Base-by-base conservation (phyloP, 2,888 invertebrate species). In the Sinotaia quadrata region DNA sequence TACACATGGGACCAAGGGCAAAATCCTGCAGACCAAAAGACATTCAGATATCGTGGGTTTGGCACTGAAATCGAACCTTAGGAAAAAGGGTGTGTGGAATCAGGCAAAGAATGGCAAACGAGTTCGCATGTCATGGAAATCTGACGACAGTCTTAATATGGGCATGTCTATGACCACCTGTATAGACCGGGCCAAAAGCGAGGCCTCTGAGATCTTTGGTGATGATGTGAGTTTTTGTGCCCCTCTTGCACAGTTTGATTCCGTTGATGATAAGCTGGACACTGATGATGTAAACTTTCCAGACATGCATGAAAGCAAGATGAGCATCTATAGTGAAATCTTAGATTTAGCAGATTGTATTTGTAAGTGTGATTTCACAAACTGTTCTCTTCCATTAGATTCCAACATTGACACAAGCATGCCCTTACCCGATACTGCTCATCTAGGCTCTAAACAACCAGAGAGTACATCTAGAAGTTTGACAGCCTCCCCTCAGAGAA, bases 91-190 rank as follows among this genome's bases (percentile, higher is more conserved):
- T 12, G 44, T 34, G 10, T n/a, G n/a, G n/a, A n/a, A n/a, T n/a
- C n/a, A n/a, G 18, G 21, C 24, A 24, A 44, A n/a, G 34, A 67
- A 18, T 47, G 73, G 75, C 44, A 75, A 70, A 70, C 77, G 76
- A 52, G 74, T 76, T 33, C 68, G 79, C 44, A 74, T 82, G 67
- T 83, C 82, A 29, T 77, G 81, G 78, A 81, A 80, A 69, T 83
- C 84, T 27, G 67, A 78, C 29, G 82, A 81, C 73, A 80, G 81
- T 71, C 72, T 82, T 68, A 78, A 81, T 68, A 73, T 72, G 72
- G 75, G 75, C 49, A 75, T 74, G 52, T 71, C 79, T 47, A 73
- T 80, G 72, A 70, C 71, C 41, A 79, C 76, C 31, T 76, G 75
- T 71, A 72, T 81, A 73, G 80, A 82, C 71, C 71, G 78, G 36